Percentiles rank a stretch among this genome's conserved stretches.
Conservation (phyloP, 2,797 vertebrate species). For the Megalops cyprinoides region DNA sequence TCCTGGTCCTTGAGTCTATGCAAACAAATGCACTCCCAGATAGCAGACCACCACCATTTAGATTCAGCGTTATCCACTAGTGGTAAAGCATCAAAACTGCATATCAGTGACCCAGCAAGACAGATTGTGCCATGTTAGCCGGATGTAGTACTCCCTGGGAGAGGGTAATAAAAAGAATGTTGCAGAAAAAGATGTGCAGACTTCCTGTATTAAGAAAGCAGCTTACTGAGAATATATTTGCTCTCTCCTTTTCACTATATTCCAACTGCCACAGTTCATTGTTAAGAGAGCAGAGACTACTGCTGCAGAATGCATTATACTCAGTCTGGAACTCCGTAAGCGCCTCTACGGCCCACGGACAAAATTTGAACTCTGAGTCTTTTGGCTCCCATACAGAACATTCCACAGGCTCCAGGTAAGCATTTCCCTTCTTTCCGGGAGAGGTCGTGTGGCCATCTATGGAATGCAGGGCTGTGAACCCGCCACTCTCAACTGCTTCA, state of each 20-base stretch:
- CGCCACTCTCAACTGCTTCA: conserved; percentile 2
- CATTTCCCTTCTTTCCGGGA: conserved; percentile 8
- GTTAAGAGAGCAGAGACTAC: background rate
- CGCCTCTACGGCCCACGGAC: background rate
- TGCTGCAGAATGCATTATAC: background rate
- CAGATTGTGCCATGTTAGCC: background rate
- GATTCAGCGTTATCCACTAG: background rate
- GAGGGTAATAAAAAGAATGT: background rate
- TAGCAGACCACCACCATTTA: background rate
- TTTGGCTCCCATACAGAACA: conserved; percentile 27
- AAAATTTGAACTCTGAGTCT: conserved; percentile 10
- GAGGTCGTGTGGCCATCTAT: background rate
- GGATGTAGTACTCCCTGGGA: background rate
- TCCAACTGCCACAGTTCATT: background rate
- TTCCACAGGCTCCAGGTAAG: conserved; percentile 34
- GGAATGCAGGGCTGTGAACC: conserved; percentile 4
- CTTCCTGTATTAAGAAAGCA: background rate
- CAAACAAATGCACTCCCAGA: background rate
- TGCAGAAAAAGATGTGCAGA: background rate
- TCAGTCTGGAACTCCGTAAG: background rate
- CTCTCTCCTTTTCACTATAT: background rate
- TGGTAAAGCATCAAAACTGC: background rate
- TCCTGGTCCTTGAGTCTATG: background rate
- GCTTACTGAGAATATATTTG: background rate
- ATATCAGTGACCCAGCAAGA: background rate